Conservation (phyloP, 2,797 vertebrate genomes). For the Arctocebus calabarensis region DNA sequence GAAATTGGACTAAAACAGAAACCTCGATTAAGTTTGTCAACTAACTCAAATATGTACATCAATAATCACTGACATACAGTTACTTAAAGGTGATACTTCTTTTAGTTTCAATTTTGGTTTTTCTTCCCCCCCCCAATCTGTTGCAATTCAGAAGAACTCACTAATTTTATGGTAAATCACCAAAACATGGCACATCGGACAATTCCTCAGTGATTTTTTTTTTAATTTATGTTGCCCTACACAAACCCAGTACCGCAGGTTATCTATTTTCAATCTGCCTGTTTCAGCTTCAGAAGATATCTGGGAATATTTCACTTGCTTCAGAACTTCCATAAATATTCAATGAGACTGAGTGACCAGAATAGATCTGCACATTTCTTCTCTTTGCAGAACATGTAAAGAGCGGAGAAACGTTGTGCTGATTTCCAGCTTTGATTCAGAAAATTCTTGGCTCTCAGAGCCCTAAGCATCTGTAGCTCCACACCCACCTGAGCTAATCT, state of each 20-base stretch:
- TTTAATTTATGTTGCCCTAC: slow-evolving; percentile 72
- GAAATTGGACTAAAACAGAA: slow-evolving; percentile 27
- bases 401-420: slow-evolving; percentile 78
- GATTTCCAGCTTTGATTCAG: slow-evolving; percentile 82
- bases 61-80: slow-evolving; percentile 1
- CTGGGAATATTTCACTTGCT: slow-evolving; percentile 86
- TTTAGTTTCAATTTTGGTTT: slow-evolving; percentile 39
- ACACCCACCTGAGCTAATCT: slow-evolving; percentile 75
- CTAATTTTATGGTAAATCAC: slow-evolving; percentile 67
- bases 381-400: slow-evolving; percentile 84
- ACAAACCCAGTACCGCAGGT: slow-evolving; percentile 73
- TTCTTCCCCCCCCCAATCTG: slow-evolving; percentile 31
- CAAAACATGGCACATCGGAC: slow-evolving; percentile 61
- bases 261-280: slow-evolving; percentile 82
- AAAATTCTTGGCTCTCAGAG: slow-evolving; percentile 72
- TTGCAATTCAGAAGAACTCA: slow-evolving; percentile 49
- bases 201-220: slow-evolving; percentile 73
- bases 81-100: slow-evolving; percentile 41
- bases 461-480: slow-evolving; percentile 74
- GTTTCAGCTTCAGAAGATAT: slow-evolving; percentile 82
- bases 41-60: slow-evolving; percentile 35
- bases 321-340: slow-evolving; percentile 88
- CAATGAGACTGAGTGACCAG: slow-evolving; percentile 87
- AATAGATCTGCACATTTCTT: slow-evolving; percentile 87
- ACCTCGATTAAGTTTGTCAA: background rate